These are phyloP conservation scores for Lissocephala sabroskyi DNA, from an alignment of 2,888 invertebrate species.

Conservation along the genomic window DNA sequence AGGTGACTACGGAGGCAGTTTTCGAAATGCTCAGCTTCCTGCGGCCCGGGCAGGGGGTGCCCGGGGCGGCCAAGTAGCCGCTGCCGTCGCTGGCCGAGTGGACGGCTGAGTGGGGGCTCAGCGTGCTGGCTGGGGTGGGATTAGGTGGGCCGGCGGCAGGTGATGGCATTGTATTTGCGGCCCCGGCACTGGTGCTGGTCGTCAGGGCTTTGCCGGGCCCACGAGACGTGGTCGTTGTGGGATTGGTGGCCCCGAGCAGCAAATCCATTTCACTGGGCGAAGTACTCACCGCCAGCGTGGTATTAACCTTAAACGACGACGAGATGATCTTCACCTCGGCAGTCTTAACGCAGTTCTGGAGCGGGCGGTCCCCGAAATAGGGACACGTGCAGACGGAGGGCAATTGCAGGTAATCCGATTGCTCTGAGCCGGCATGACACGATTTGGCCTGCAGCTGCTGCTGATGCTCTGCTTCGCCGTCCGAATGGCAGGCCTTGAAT, in stretches of 20 bases:
- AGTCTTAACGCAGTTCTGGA: slow-evolving; percentile 72
- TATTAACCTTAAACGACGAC: slow-evolving; percentile 50
- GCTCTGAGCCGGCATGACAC: slow-evolving; percentile 26
- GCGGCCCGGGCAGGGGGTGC: slow-evolving; percentile 54
- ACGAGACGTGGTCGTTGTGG: slow-evolving; percentile 56
- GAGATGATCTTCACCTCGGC: slow-evolving; percentile 75
- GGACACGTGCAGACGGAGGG: slow-evolving; percentile 88
- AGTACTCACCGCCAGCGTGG: slow-evolving; percentile 61
- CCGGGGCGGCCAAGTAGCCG: slow-evolving; percentile 72
- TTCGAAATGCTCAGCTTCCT: slow-evolving; percentile 74
- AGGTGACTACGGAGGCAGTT: slow-evolving; percentile 78
- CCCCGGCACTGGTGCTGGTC: slow-evolving; percentile 74
- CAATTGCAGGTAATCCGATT: slow-evolving; percentile 73
- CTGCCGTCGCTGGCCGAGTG: slow-evolving; percentile 38
- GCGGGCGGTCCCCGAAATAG: slow-evolving; percentile 82
- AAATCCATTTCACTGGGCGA: slow-evolving; percentile 52
- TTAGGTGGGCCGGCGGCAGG: background rate
- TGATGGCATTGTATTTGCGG: slow-evolving; percentile 59
- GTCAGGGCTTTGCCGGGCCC: slow-evolving; percentile 68
- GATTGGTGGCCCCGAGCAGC: slow-evolving; percentile 31
- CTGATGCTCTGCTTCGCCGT: slow-evolving; percentile 45
- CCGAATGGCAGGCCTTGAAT: slow-evolving; percentile 39
- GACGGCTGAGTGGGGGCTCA: slow-evolving; percentile 48
- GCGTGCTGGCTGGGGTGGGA: slow-evolving; percentile 53
- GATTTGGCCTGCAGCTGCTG: slow-evolving; percentile 20